Percentiles rank a stretch among this genome's conserved stretches.
Conservation (phyloP, 1,140 invertebrate genomes). For the Drosophila neocordata region DNA sequence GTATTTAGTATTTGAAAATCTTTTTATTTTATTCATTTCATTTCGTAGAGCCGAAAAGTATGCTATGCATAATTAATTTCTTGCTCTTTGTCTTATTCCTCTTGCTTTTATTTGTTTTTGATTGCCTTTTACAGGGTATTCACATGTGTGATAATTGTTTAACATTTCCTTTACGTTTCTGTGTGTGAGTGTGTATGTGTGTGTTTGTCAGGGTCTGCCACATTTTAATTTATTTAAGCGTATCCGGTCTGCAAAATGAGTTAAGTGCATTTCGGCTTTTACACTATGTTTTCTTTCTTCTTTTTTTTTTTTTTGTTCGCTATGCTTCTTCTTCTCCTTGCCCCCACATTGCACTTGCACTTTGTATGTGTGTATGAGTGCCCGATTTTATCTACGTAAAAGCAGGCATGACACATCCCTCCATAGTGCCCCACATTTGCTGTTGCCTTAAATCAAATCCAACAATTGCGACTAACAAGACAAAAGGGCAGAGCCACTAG, state of each 20-base stretch:
- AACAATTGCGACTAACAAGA: conserved; percentile 36
- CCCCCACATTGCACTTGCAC: conserved; percentile 13
- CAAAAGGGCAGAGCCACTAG: conserved; percentile 14
- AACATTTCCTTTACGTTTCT: not conserved
- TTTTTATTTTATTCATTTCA: too few relatives aligned
- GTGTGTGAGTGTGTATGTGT: conserved; percentile 15
- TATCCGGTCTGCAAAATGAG: conserved; percentile 59
- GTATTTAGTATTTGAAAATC: too few relatives aligned
- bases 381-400: conserved; percentile 13
- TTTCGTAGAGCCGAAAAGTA: not conserved
- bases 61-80: not conserved
- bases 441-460: conserved; percentile 46
- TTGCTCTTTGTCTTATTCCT: not conserved
- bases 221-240: conserved; percentile 80
- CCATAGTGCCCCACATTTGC: conserved; percentile 37
- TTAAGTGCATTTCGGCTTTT: conserved; percentile 65
- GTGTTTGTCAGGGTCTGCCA: conserved; percentile 67
- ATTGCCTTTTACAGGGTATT: not conserved
- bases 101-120: not conserved
- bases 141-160: too few relatives aligned
- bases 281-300: conserved; percentile 28
- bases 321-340: not conserved
- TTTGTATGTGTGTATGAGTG: not conserved
- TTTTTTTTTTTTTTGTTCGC: conserved; percentile 12
- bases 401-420: not conserved